Base-by-base conservation (phyloP, 2,113 vertebrate genomes). In the Campylomormyrus numenius region DNA sequence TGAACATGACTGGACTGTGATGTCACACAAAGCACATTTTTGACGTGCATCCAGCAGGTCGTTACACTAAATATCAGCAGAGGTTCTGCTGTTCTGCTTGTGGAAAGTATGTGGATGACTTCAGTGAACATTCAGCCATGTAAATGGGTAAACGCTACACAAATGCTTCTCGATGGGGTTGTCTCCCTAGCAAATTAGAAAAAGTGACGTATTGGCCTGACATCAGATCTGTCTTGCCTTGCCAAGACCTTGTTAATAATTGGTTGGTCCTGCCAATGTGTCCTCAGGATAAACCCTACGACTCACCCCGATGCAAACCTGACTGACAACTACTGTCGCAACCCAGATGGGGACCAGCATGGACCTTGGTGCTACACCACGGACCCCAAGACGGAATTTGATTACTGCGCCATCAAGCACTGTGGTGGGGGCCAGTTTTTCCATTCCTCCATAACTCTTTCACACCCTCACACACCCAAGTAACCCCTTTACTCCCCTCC, bases 321-420 rank as follows among this genome's bases (percentile, higher is more conserved):
- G 92, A 97, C 97, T 9, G 94, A 97, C 92, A 98, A 99, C 93
- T 98, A 97, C 93, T 99, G 98, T 91, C 96, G 98, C 45, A 99
- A 99, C 92, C 98, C 98, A 0, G 98, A 99, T 2, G 93, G 96
- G 0, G 98, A 99, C 85, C 97, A 96, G 91, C 98, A 99, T 0
- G 98, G 98, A 17, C 98, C 98, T 89, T 99, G 98, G 98, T 99
- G 98, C 94, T 98, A 99, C 93, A 99, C 98, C 85, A 96, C 94
- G 0, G 97, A 99, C 91, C 97, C 97, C 0, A 96, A 95, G 48
- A 98, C 97, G 0, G 96, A 97, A 39, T 99, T 99, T 31, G 98
- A 99, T 95, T 99, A 99, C 94, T 99, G 98, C 0, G 97, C 98
- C 17, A 96, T 99, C 92, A 96, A 95, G 84, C 96, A 96, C 88